A percentile compares a stretch with the other conserved stretches of the same genome.
Conservation (phyloP, 2,797 vertebrate genomes). For the Enteromius unitaeniatus region DNA sequence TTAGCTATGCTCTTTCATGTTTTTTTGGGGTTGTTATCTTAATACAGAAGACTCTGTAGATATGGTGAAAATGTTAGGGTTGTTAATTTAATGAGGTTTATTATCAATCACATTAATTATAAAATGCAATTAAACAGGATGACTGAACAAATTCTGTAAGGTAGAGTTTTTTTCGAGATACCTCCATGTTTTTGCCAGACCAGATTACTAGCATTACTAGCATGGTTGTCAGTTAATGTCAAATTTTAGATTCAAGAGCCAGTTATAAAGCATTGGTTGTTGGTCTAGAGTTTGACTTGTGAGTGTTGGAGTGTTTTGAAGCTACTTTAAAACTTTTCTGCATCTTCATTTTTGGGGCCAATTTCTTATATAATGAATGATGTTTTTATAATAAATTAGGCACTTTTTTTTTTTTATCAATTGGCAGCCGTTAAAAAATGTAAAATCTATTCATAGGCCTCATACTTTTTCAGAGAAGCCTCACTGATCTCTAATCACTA, state of each 20-base stretch:
- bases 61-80: not conserved
- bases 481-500: constrained; percentile 6
- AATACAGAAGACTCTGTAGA: not conserved
- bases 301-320: not conserved
- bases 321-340: not conserved
- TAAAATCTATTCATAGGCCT: not conserved
- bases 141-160: not conserved
- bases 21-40: not conserved
- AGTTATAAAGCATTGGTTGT: not conserved
- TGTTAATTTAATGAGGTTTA: constrained; percentile 5
- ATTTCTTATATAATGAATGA: not conserved
- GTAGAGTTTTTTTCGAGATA: not conserved
- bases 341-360: not conserved
- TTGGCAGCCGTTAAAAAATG: not conserved
- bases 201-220: not conserved
- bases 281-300: not conserved
- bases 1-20: not conserved
- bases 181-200: not conserved
- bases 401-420: not conserved
- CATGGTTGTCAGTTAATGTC: not conserved
- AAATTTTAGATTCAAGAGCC: not conserved
- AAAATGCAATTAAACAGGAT: not conserved
- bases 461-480: not conserved
- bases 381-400: not conserved
- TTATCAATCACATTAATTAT: constrained; percentile 10